These are phyloP conservation scores for Parauchenoglanis ngamensis DNA, from an alignment of 2,797 vertebrate species.

Conservation along the genomic window DNA sequence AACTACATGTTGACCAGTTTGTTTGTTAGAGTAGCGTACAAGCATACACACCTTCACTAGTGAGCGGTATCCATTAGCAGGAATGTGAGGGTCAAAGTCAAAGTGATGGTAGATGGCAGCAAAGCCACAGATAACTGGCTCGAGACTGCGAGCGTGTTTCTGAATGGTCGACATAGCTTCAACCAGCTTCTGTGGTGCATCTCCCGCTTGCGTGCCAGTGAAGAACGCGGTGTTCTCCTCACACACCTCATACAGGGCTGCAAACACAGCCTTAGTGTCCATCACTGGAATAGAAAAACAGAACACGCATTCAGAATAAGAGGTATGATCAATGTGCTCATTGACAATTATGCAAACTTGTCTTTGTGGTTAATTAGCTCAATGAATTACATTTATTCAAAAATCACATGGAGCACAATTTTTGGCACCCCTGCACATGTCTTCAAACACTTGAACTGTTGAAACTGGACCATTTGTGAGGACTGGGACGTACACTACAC, in stretches of 20 bases:
- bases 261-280: constrained; percentile 86
- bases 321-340: not conserved
- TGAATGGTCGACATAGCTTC: constrained; percentile 77
- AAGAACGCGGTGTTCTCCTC: constrained; percentile 87
- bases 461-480: not conserved
- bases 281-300: constrained; percentile 66
- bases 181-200: constrained; percentile 76
- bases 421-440: not conserved
- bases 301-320: not conserved
- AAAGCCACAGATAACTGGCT: constrained; percentile 78
- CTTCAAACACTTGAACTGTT: not conserved
- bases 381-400: not conserved
- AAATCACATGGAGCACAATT: not conserved
- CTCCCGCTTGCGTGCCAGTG: constrained; percentile 72
- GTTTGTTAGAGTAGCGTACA: not conserved
- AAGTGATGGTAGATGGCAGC: constrained; percentile 84
- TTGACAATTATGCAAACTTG: not conserved
- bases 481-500: not conserved
- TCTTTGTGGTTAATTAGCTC: not conserved
- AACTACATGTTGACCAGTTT: too few species aligned
- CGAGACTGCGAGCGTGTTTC: constrained; percentile 80
- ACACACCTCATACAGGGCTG: constrained; percentile 79
- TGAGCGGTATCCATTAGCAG: constrained; percentile 90
- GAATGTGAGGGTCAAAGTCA: constrained; percentile 87
- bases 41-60: constrained; percentile 79